Conservation (phyloP, 2,113 vertebrate genomes). For the Acrocephalus arundinaceus region DNA sequence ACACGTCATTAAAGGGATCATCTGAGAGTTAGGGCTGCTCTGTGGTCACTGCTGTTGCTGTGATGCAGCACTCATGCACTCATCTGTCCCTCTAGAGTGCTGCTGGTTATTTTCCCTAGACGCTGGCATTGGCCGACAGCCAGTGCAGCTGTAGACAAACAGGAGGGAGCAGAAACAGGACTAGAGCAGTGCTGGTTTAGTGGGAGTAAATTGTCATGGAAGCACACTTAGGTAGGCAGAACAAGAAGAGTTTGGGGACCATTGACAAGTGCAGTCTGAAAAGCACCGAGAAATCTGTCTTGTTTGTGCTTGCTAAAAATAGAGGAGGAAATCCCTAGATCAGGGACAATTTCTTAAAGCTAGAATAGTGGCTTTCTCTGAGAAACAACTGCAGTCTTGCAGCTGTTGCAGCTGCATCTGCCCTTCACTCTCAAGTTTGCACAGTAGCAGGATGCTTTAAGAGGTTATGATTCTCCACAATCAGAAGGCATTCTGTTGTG, state of each 20-base stretch:
- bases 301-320: background rate
- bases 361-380: background rate
- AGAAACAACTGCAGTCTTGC: background rate
- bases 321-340: background rate
- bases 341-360: background rate
- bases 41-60: background rate
- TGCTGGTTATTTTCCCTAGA: background rate
- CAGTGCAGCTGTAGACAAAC: background rate
- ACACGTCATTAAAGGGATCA: background rate
- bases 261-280: background rate
- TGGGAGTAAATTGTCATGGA: background rate
- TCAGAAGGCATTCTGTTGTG: background rate
- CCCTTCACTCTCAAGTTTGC: background rate
- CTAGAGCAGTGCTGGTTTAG: background rate
- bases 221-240: accelerated
- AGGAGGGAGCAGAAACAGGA: background rate
- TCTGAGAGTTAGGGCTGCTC: background rate
- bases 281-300: background rate
- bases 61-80: background rate
- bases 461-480: background rate
- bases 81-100: background rate
- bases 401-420: background rate
- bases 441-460: background rate
- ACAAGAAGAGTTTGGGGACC: background rate
- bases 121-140: background rate